Percentiles rank a stretch among this genome's conserved stretches.
Conservation (phyloP, 2,797 vertebrate genomes). For the Tinamus major region DNA sequence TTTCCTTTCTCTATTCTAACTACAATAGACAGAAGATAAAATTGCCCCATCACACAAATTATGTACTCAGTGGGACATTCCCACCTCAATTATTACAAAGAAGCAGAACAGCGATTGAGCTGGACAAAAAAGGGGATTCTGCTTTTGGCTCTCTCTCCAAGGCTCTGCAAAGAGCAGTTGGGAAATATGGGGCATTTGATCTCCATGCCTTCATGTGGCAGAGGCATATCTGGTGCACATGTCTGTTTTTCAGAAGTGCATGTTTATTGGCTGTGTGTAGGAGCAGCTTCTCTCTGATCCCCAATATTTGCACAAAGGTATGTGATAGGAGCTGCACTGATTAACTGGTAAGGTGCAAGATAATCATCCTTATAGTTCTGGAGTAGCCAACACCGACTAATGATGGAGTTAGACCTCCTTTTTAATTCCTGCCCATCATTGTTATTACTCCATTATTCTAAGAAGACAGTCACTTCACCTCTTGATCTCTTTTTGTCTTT, state of each 20-base stretch:
- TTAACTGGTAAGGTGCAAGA: not conserved
- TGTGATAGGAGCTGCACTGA: not conserved
- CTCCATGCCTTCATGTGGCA: not conserved
- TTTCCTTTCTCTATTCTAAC: constrained; percentile 50
- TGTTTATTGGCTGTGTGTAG: not conserved
- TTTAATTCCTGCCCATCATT: not conserved
- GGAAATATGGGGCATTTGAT: not conserved
- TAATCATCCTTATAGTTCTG: not conserved
- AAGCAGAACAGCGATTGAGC: not conserved
- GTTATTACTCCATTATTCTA: not conserved
- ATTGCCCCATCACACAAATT: constrained; percentile 25
- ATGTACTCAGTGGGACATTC: constrained; percentile 10
- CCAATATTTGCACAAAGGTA: not conserved
- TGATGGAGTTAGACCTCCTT: not conserved
- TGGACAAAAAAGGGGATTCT: not conserved
- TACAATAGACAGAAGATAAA: constrained; percentile 25
- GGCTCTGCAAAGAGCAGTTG: not conserved
- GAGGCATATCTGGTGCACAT: not conserved
- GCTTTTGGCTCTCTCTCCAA: not conserved
- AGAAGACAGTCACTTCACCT: not conserved
- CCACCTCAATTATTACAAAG: not conserved
- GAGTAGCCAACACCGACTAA: not conserved
- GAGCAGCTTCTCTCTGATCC: not conserved
- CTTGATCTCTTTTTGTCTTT: not conserved
- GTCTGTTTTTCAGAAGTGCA: not conserved